Base-by-base conservation (phyloP, 2,888 invertebrate species). In the Meloe dianella region DNA sequence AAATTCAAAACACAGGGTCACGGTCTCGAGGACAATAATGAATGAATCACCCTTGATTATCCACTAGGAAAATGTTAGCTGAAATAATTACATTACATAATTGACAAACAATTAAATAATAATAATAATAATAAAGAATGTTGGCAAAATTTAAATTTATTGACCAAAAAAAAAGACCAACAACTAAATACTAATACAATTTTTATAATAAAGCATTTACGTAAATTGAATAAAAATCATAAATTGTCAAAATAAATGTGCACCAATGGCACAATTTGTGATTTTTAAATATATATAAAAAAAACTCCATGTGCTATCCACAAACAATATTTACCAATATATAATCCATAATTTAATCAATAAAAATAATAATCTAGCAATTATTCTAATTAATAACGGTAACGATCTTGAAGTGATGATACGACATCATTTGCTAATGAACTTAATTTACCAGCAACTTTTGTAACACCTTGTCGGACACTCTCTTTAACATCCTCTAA, bases 401-500 rank as follows among this genome's bases (percentile, higher is more conserved):
- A 80, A 56, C 79, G 79, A 66, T 81, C 81, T 88, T 97, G 97
- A 81, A 98, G 88, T 74, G 96, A 95, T 70, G 92, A 91, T 87
- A 97, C 96, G 22, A 98, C 92, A 77, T 96, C 97, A 85, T 92
- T 97, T 74, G 98, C 97, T 72, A 99, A 86, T 73, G 93, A 95
- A 77, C 98, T 97, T 70, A 99, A 86, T 79, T 93, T 93, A n/a
- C 96, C 98, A 61, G 98, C 98, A 71, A 99, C 98, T 86, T 95
- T 95, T 73, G 96, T 96, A 64, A 99, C 98, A 68, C 99, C 98
- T 80, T 96, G 94, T 77, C 94, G 92, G 38, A 99, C 97, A 73
- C 97, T 96, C 85, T 99, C 99, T 82, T 94, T 95, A 47, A 99
- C 96, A 80, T 98, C 98, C 74, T 97, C 95, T 69, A 99, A 88